These are phyloP conservation scores for Hypothenemus hampei DNA, from an alignment of 1,140 invertebrate genomes.

Conservation along the genomic window DNA sequence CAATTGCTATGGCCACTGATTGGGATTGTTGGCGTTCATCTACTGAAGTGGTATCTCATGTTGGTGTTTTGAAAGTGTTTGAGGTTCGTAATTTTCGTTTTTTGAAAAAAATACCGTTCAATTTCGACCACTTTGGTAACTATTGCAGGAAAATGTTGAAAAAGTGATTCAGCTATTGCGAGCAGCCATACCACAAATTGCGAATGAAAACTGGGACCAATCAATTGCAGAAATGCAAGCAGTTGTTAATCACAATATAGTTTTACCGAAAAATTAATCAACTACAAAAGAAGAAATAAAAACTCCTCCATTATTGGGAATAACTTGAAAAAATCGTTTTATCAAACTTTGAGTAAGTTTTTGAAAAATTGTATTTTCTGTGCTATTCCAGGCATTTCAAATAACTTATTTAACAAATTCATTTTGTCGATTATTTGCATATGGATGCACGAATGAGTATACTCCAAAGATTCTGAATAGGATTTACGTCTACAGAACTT, in stretches of 20 bases:
- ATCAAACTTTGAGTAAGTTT: no score
- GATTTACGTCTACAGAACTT: no score
- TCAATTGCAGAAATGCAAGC: slow-evolving; percentile 46
- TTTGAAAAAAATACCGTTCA: background rate
- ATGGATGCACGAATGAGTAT: no score
- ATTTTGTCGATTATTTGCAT: no score
- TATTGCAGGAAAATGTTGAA: slow-evolving; percentile 54
- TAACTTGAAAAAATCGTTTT: no score
- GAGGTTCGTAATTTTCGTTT: slow-evolving; percentile 39
- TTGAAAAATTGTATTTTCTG: no score
- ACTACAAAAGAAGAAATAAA: no score
- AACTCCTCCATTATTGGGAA: no score
- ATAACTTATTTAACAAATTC: no score
- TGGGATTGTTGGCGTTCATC: slow-evolving; percentile 93
- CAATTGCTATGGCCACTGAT: slow-evolving; percentile 91
- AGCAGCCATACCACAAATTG: slow-evolving; percentile 61
- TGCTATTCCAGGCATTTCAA: no score
- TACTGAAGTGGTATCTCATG: slow-evolving; percentile 62
- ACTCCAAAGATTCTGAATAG: no score
- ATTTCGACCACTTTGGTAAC: background rate
- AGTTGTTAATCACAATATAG: slow-evolving; percentile 1
- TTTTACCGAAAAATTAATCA: background rate
- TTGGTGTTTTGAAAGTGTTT: slow-evolving; percentile 65
- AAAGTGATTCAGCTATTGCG: slow-evolving; percentile 65
- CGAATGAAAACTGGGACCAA: slow-evolving; percentile 60